Evolutionary conservation across 2,888 invertebrate genomes (phyloP).

Genomic region (Eristalis tenax): DNA sequence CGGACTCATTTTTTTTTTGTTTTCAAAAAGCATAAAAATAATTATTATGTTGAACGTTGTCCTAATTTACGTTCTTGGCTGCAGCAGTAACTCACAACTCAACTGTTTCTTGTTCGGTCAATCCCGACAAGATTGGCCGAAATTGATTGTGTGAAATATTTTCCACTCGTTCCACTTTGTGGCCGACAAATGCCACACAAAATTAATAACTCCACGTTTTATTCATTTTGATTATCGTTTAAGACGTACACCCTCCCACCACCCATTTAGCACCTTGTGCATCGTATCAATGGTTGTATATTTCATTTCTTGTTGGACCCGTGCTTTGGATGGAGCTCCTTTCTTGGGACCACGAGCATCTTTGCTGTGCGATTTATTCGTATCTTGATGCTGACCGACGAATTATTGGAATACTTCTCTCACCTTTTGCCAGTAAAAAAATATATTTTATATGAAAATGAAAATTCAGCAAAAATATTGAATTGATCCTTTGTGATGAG

Average conservation of each 20-base stretch:
- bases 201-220: slow-evolving; percentile 69
- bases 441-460: slow-evolving; percentile 56
- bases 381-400: slow-evolving; percentile 55
- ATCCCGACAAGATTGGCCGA: slow-evolving; percentile 39
- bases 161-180: slow-evolving; percentile 39
- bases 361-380: slow-evolving; percentile 37
- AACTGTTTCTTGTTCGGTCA: slow-evolving; percentile 30
- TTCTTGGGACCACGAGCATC: slow-evolving; percentile 22
- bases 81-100: slow-evolving; percentile 48
- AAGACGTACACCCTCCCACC: slow-evolving; percentile 57
- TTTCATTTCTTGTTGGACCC: slow-evolving; percentile 36
- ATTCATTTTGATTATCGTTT: slow-evolving; percentile 65
- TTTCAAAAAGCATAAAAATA: slow-evolving; percentile 28
- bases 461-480: slow-evolving; percentile 44
- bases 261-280: slow-evolving; percentile 51
- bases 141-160: slow-evolving; percentile 62
- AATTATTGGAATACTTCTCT: slow-evolving; percentile 56
- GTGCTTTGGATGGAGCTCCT: background rate
- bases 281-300: slow-evolving; percentile 49
- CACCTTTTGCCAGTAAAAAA: slow-evolving; percentile 40
- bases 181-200: slow-evolving; percentile 53
- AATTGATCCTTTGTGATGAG: slow-evolving; percentile 35
- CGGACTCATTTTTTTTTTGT: background rate
- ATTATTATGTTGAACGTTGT: slow-evolving; percentile 54
- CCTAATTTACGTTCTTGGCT: slow-evolving; percentile 53